A percentile compares a stretch with the other conserved stretches of the same genome.
Evolutionary conservation across 2,888 invertebrate genomes (phyloP).

Genomic region (Sminthurinus aureus): DNA sequence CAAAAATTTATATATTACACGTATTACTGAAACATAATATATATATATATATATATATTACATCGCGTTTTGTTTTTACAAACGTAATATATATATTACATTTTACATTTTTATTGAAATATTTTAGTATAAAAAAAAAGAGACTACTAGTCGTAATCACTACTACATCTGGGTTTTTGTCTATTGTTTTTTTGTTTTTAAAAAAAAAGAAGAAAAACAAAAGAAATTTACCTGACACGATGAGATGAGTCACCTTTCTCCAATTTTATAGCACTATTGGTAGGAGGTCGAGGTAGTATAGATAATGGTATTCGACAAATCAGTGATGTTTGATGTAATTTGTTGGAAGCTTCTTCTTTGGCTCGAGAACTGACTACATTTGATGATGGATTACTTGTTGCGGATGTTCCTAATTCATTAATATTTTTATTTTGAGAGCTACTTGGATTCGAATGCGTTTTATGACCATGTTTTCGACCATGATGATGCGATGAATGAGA

Average conservation of each 20-base stretch:
- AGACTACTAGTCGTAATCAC: too few species aligned
- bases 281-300: constrained; percentile 49
- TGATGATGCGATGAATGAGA: constrained; percentile 33
- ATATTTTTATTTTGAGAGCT: constrained; percentile 6
- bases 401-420: constrained; percentile 18
- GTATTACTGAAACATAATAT: constrained; percentile 46
- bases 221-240: constrained; percentile 38
- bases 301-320: constrained; percentile 52
- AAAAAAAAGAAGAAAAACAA: too few species aligned
- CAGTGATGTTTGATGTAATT: constrained; percentile 46
- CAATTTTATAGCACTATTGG: constrained; percentile 33
- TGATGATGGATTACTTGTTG: constrained; percentile 18
- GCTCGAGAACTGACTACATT: constrained; percentile 14
- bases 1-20: constrained; percentile 19
- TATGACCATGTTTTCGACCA: constrained; percentile 32
- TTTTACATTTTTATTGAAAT: too few species aligned
- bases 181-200: too few species aligned
- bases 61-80: too few species aligned
- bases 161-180: too few species aligned
- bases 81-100: too few species aligned
- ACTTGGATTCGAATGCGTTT: constrained; percentile 23
- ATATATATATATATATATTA: too few species aligned
- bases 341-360: constrained; percentile 46
- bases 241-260: constrained; percentile 48
- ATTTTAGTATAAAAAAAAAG: too few species aligned